A percentile compares a stretch with the other conserved stretches of the same genome.
These are phyloP conservation scores for Ia io DNA, from an alignment of 2,113 vertebrate genomes.

Conservation along the genomic window DNA sequence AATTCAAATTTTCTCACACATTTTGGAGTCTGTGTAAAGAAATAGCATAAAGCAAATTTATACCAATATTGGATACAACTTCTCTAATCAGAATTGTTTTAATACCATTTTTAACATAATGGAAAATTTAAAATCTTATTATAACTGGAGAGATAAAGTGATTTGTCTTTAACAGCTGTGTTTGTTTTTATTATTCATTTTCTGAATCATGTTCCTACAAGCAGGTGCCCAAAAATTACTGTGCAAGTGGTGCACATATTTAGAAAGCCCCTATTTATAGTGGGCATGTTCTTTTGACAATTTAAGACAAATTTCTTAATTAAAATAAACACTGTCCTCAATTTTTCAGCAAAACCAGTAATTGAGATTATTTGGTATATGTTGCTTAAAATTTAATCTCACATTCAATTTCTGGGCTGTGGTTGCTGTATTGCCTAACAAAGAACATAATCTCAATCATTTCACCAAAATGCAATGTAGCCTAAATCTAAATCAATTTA, in stretches of 20 bases:
- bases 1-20: background rate
- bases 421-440: background rate
- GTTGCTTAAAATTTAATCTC: slow-evolving; percentile 5
- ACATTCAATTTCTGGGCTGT: background rate
- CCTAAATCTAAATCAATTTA: background rate
- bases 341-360: slow-evolving; percentile 28
- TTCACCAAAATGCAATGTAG: background rate
- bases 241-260: background rate
- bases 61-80: background rate
- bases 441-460: background rate
- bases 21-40: background rate
- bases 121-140: background rate
- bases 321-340: slow-evolving; percentile 9
- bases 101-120: background rate
- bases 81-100: background rate
- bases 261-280: background rate
- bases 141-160: background rate
- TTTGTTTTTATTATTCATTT: slow-evolving; percentile 58
- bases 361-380: background rate
- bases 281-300: slow-evolving; percentile 27
- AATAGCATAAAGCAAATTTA: slow-evolving; percentile 25
- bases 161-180: slow-evolving; percentile 16
- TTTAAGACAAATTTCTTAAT: slow-evolving; percentile 49
- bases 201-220: background rate
- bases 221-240: background rate